Evolutionary conservation across 2,888 invertebrate species (phyloP), one percentile per base, ranked within the genome.

Genomic region (Sarcophaga caerulescens): DNA sequence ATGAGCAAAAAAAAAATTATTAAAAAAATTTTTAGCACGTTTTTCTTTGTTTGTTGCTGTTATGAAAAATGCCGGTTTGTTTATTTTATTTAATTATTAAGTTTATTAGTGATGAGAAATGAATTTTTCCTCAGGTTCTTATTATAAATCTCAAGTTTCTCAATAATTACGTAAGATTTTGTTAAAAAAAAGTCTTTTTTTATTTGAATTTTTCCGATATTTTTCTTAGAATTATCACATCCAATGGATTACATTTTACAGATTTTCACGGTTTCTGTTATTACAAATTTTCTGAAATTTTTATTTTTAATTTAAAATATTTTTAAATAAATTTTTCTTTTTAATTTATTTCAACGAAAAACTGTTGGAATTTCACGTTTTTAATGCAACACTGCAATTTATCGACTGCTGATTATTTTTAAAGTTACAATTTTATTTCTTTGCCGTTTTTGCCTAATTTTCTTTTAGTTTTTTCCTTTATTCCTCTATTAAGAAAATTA

Each of bases 371-470:
- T 68, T 59, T 65, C 11, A 71, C 81, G 78, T 86, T 81, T 71
- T 71, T 66, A 75, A 63, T 81, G 70, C 68, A 60, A 71, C 81
- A 71, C 65, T 81, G 84, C 78, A 86, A 81, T 81, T 84, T 70
- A 66, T 60, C 84, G 69, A 86, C 86, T 86, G 86, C 86, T 86
- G 86, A 84, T 81, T 86, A 75, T 57, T 84, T 86, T 75, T 84
- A 84, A 86, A 86, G 86, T 86, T 86, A 81, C 47, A 81, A 74
- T 68, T 44, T 75, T 11, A 60, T 75, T 70, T 60, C 23, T 59
- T 76, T 47, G 75, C n/a, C 44, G 21, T 79, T 52, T 71, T 52
- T 35, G 45, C 57, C 65, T 81, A 86, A 62, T 75, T 66, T 77
- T 71, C 59, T 76, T 77, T 66, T 66, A 47, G 12, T 35, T 52